These are phyloP conservation scores for Lampropteryx suffumata DNA, from an alignment of 2,888 invertebrate species.

Conservation along the genomic window DNA sequence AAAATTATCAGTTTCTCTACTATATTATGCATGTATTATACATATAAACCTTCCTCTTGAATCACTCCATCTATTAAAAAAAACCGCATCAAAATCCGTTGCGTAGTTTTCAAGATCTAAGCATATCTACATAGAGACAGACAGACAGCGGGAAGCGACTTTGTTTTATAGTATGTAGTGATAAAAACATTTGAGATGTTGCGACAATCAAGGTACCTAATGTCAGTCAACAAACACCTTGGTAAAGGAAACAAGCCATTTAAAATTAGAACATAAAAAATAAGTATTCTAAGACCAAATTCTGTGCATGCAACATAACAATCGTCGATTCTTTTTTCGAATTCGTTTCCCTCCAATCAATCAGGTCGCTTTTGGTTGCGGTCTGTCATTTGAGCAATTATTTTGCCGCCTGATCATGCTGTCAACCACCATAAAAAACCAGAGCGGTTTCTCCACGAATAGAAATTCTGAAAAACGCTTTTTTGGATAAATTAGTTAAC, in stretches of 20 bases:
- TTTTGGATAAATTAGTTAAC: constrained; percentile 36
- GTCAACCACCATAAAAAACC: constrained; percentile 47
- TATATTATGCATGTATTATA: too few species aligned
- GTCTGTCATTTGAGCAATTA: constrained; percentile 79
- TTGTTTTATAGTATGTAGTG: too few species aligned
- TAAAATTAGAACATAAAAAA: constrained; percentile 51
- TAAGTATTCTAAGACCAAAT: too few species aligned
- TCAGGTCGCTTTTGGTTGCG: constrained; percentile 59
- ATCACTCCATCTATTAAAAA: too few species aligned
- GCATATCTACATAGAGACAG: too few species aligned
- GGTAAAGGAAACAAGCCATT: constrained; percentile 28
- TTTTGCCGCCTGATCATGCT: constrained; percentile 64
- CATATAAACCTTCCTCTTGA: too few species aligned
- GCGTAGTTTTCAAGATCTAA: too few species aligned
- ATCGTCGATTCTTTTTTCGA: constrained; percentile 63
- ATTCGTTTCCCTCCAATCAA: constrained; percentile 57
- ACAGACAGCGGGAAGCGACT: too few species aligned
- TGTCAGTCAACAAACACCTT: not conserved
- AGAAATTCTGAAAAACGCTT: constrained; percentile 31
- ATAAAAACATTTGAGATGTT: not conserved
- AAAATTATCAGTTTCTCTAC: too few species aligned
- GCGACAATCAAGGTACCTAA: not conserved
- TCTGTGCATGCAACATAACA: constrained; percentile 53
- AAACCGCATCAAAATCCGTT: too few species aligned
- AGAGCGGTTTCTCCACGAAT: constrained; percentile 29